These are phyloP conservation scores for Eidolon dupreanum DNA, from an alignment of 2,797 vertebrate species.

Conservation along the genomic window DNA sequence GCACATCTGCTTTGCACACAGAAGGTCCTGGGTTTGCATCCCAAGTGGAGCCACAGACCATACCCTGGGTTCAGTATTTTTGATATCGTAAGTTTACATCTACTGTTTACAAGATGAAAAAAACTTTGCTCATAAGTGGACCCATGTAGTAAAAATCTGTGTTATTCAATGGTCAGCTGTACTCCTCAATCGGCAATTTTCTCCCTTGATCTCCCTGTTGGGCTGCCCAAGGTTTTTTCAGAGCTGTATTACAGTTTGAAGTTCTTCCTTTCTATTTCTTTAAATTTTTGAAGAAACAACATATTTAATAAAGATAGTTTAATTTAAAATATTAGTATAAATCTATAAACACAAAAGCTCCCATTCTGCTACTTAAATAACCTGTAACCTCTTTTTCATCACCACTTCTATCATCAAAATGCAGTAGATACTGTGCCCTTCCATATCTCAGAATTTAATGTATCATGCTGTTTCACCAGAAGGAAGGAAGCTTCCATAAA, in stretches of 20 bases:
- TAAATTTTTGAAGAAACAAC: background rate
- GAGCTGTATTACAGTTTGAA: background rate
- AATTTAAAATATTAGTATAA: background rate
- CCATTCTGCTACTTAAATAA: background rate
- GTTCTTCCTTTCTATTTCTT: background rate
- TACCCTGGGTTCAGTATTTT: background rate
- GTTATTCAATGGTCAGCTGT: background rate
- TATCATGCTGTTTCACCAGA: background rate
- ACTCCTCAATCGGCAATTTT: background rate
- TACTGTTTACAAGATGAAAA: background rate
- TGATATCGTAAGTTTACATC: background rate
- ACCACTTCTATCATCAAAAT: background rate
- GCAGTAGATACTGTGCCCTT: background rate
- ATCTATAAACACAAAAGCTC: background rate
- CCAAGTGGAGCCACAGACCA: too few species aligned
- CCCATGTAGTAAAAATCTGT: background rate
- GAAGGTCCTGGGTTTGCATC: too few species aligned
- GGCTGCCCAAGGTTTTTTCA: background rate
- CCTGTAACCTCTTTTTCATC: background rate
- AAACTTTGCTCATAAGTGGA: background rate
- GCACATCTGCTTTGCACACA: too few species aligned
- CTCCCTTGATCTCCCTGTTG: background rate
- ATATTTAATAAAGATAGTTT: background rate
- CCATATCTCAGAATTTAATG: background rate
- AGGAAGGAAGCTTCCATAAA: background rate